Conservation (phyloP, 2,797 vertebrate species). For the Erpetoichthys calabaricus region DNA sequence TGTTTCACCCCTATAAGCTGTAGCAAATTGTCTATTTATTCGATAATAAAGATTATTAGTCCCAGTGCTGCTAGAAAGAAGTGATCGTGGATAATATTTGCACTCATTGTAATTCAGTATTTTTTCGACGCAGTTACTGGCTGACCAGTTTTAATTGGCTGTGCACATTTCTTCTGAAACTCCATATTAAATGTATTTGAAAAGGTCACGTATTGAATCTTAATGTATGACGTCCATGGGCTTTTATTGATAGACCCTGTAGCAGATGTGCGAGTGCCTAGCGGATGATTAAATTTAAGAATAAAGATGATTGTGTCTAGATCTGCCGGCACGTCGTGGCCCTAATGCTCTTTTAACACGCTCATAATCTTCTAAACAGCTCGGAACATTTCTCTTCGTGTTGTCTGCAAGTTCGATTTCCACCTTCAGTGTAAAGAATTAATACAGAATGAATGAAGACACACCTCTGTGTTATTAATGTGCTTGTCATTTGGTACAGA, state of each 20-base stretch:
- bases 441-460: not conserved
- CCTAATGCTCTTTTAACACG: not conserved
- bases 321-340: conserved; percentile 6
- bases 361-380: not conserved
- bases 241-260: not conserved
- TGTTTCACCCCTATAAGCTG: too few relatives aligned
- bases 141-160: not conserved
- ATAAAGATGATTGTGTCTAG: conserved; percentile 18
- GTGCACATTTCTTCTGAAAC: not conserved
- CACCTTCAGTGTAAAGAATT: conserved; percentile 1
- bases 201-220: too few relatives aligned
- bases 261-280: conserved; percentile 19
- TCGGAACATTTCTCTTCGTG: not conserved
- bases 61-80: too few relatives aligned
- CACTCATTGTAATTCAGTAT: too few relatives aligned
- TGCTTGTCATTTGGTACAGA: conserved; percentile 1
- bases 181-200: too few relatives aligned
- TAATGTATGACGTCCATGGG: not conserved
- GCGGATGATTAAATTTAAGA: conserved; percentile 21
- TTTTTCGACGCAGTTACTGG: not conserved
- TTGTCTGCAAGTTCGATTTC: not conserved
- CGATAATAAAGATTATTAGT: too few relatives aligned
- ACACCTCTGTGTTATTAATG: conserved; percentile 3
- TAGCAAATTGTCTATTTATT: too few relatives aligned
- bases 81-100: too few relatives aligned